Percentiles rank a stretch among this genome's conserved stretches.
Conservation (phyloP, 2,113 vertebrate genomes). For the Vicugna pacos region DNA sequence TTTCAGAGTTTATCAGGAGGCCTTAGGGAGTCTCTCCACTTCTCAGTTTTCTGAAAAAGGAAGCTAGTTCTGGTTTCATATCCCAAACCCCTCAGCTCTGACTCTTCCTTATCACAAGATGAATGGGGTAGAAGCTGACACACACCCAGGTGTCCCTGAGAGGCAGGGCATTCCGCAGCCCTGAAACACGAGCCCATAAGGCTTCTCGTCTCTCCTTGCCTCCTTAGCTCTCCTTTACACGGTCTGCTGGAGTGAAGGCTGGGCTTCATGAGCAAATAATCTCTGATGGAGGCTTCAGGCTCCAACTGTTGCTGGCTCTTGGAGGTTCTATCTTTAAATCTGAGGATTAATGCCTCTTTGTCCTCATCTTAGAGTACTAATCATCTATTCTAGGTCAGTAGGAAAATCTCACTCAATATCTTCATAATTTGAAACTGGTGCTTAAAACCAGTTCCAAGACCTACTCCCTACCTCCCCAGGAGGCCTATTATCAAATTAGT, state of each 20-base stretch:
- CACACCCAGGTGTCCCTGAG: background rate
- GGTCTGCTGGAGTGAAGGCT: background rate
- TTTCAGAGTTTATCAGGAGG: background rate
- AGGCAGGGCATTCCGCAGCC: no score
- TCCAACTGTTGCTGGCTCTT: background rate
- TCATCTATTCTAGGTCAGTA: background rate
- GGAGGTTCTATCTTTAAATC: background rate
- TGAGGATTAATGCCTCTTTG: background rate
- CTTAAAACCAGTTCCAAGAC: background rate
- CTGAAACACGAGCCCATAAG: background rate
- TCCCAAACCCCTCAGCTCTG: background rate
- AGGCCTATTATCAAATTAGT: background rate
- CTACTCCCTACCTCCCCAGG: background rate
- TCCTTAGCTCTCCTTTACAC: background rate
- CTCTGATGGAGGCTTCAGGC: background rate
- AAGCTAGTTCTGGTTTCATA: background rate
- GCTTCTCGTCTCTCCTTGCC: background rate
- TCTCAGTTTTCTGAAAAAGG: background rate
- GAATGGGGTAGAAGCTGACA: background rate
- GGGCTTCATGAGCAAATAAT: background rate
- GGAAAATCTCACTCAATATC: background rate
- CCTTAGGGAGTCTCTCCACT: background rate
- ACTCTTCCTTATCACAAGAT: background rate
- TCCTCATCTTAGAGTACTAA: background rate
- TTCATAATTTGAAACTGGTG: conserved; percentile 19